Evolutionary conservation across 2,888 invertebrate species (phyloP), one percentile per base, ranked within the genome.

Genomic region (Tetragnatha montana): DNA sequence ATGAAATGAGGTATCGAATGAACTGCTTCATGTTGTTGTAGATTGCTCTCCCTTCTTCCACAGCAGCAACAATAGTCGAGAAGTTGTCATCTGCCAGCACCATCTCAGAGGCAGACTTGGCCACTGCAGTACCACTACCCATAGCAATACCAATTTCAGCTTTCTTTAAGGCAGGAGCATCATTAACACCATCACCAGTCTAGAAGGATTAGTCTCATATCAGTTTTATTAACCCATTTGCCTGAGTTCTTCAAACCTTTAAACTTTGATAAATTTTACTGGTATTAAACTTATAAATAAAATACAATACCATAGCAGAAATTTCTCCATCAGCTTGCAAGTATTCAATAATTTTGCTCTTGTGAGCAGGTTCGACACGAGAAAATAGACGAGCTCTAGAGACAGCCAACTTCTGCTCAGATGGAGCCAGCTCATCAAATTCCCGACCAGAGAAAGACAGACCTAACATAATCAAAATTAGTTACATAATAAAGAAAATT

Each of bases 21-120:
- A 99, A 99, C 95, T 99, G 99, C 94, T 99, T 99, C 99, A 99
- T 99, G 96, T 99, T 99, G 96, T 99, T 99, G 96, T 99, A 99
- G 95, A 99, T 99, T 94, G 99, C 99, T 93, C 99, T 98, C 93
- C 99, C 99, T 95, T 99, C 99, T 94, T 99, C 99, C 94, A 99
- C 99, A 92, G 99, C 99, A 86, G 99, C 96, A 91, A 99, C 99
- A 94, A 99, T 99, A 93, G 99, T 98, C 89, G 99, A 97, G 96
- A 99, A 99, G 96, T 99, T 99, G 94, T 99, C 99, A 94, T 99
- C 99, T 93, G 99, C 99, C 94, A 99, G 95, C 92, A 99, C 99
- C 99, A 99, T 99, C 95, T 99, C 99, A 92, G 99, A 97, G 90
- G 99, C 99, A 92, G 98, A 98, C 95, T 99, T 99, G 90, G 99